Conservation (phyloP, 2,797 vertebrate species). For the Phoeniculus purpureus region DNA sequence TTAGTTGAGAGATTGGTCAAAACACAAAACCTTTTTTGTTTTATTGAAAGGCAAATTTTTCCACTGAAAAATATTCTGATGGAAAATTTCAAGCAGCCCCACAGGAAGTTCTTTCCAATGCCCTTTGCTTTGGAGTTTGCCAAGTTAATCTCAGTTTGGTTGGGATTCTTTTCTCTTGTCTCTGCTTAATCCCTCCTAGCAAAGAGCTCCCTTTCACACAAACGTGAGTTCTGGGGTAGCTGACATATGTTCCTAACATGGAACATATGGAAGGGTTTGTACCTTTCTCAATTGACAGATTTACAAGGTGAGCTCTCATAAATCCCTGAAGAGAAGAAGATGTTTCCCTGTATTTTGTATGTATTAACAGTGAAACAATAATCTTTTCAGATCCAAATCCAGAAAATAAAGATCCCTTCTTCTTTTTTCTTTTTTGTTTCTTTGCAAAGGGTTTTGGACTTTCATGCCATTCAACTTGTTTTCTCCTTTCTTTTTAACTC, state of each 20-base stretch:
- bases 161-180: slow-evolving; percentile 24
- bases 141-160: slow-evolving; percentile 8
- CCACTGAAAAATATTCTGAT: slow-evolving; percentile 48
- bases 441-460: slow-evolving; percentile 13
- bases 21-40: neutral
- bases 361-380: neutral
- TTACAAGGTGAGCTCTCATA: slow-evolving; percentile 42
- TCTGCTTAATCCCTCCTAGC: neutral
- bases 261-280: slow-evolving; percentile 10
- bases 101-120: slow-evolving; percentile 1
- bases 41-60: slow-evolving; percentile 31
- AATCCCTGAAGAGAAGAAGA: slow-evolving; percentile 18
- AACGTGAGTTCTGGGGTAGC: neutral
- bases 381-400: slow-evolving; percentile 44
- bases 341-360: neutral
- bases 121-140: neutral
- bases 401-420: neutral
- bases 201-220: neutral
- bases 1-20: slow-evolving; percentile 12
- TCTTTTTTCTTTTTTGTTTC: neutral
- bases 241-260: neutral
- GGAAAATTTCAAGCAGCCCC: slow-evolving; percentile 48
- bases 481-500: slow-evolving; percentile 17
- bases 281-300: neutral
- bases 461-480: neutral